Conservation (phyloP, 2,797 vertebrate species). For the Pseudochirops cupreus region DNA sequence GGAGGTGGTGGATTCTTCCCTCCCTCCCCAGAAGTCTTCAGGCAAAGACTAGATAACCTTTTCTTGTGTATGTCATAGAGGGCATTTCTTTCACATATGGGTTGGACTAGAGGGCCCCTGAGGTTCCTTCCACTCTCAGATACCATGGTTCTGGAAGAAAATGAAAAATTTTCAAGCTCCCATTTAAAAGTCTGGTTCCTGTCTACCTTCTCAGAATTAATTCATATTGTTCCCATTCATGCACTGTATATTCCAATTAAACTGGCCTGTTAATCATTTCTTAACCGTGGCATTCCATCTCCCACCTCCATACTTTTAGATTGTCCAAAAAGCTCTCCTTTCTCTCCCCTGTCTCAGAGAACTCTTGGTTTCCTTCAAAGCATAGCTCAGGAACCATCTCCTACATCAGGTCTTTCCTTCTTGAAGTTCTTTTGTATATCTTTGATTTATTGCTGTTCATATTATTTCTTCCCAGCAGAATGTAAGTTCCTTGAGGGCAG, state of each 20-base stretch:
- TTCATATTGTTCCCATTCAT: background rate
- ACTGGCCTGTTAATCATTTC: background rate
- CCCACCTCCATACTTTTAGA: background rate
- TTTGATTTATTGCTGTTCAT: background rate
- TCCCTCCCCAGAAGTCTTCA: background rate
- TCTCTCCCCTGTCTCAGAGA: background rate
- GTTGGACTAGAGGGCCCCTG: background rate
- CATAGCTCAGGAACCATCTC: background rate
- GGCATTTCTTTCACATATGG: background rate
- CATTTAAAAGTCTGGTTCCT: background rate
- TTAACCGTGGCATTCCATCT: background rate
- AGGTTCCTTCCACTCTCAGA: background rate
- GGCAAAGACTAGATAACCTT: background rate
- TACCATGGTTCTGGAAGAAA: background rate
- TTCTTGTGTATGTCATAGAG: background rate
- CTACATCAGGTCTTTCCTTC: background rate
- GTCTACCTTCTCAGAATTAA: background rate
- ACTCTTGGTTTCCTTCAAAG: background rate
- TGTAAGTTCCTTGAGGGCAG: background rate
- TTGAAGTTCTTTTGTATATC: background rate
- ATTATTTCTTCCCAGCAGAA: background rate
- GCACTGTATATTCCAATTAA: background rate
- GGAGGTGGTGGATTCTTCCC: background rate
- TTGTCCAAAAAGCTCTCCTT: background rate
- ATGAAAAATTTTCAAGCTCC: background rate